Evolutionary conservation across 2,797 vertebrate genomes (phyloP).

Genomic region (Aselliscus stoliczkanus): DNA sequence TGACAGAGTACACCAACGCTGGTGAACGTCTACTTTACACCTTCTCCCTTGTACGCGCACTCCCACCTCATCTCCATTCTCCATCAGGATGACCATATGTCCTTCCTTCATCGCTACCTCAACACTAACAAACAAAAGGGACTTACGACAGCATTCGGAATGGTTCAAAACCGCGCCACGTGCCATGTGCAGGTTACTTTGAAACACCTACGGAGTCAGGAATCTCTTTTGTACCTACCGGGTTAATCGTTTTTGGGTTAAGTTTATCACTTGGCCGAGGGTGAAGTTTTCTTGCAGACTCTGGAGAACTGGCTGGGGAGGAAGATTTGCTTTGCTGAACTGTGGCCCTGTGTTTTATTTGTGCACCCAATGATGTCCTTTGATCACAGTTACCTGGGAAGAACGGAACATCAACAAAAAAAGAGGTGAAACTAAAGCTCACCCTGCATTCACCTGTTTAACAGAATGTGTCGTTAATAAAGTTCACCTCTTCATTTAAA

Average conservation of each 20-base stretch:
- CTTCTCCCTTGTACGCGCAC: background rate
- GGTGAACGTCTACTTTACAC: too few relatives aligned
- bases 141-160: background rate
- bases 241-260: constrained; percentile 87
- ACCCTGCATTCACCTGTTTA: background rate
- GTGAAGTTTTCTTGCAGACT: constrained; percentile 64
- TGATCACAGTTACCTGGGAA: constrained; percentile 68
- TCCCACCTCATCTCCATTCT: background rate
- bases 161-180: too few relatives aligned
- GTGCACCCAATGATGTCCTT: constrained; percentile 68
- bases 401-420: background rate
- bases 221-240: constrained; percentile 72
- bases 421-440: background rate
- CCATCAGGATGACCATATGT: background rate
- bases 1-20: accelerated
- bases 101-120: background rate
- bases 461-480: background rate
- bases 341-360: constrained; percentile 60
- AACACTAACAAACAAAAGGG: background rate
- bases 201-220: background rate
- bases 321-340: constrained; percentile 70
- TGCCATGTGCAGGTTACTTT: background rate
- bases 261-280: constrained; percentile 84
- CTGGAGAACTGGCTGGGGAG: constrained; percentile 49
- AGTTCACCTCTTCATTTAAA: background rate